Base-by-base conservation (phyloP, 2,888 invertebrate genomes). In the Emmelina monodactyla region DNA sequence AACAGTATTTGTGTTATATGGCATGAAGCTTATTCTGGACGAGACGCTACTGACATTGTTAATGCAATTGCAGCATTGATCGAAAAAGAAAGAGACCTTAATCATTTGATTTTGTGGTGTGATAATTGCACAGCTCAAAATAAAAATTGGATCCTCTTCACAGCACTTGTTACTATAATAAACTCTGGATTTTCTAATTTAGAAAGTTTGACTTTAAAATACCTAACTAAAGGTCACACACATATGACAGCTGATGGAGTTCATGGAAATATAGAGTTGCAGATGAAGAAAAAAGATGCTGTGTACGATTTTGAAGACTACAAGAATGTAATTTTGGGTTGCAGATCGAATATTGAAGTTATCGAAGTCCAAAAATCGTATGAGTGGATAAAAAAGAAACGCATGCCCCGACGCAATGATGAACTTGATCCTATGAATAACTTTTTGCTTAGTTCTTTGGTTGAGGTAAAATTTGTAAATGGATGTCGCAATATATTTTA, bases 1-100 rank as follows among this genome's bases (percentile, higher is more conserved):
- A 32, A 32, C 19, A 32, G 32, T 32, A 32, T 32, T 32, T 32
- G 32, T 22, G 32, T 32, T 32, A 7, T 32, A 22, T 32, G 32
- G 32, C 32, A 22, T 32, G 22, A 32, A 32, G 32, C 32, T 14
- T 32, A 22, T 32, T 22, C 32, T 32, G 32, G 32, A 32, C 22
- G 32, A 32, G 32, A 32, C 32, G 32, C 32, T 32, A 32, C n/a
- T 22, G 22, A 32, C 14, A 32, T 32, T 13, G 32, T 30, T 13
- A 28, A 13, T 13, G n/a, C 31, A 30, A 30, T 30, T 30, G 31
- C 31, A 30, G 31, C 31, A 30, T 12, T 30, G 14, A 30, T 30
- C 31, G 31, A 30, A 30, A 30, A 30, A 30, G 31, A 30, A 30
- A 30, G 31, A 30, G 31, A 30, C 13, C 12, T 7, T 30, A 30